A percentile compares a stretch with the other conserved stretches of the same genome.
Conservation (phyloP, 1,140 invertebrate species). For the Stratiolaelaps scimitus region DNA sequence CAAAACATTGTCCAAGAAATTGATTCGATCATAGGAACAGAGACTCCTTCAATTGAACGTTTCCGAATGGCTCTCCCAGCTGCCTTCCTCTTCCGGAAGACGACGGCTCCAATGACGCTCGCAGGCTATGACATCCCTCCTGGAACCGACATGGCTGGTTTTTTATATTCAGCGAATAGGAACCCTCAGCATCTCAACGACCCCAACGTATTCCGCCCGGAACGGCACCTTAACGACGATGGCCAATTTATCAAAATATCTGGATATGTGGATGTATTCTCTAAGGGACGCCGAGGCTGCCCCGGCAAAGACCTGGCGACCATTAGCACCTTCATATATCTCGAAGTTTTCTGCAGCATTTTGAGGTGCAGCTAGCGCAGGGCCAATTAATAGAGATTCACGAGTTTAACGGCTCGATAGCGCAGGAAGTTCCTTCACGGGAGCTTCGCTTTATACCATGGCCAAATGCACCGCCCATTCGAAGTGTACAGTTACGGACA, state of each 20-base stretch:
- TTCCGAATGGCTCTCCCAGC: not conserved
- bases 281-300: not conserved
- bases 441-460: not conserved
- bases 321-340: not conserved
- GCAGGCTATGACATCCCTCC: not conserved
- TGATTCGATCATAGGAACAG: not conserved
- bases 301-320: not conserved
- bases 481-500: not conserved
- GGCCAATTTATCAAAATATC: not conserved
- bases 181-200: not conserved
- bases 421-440: not conserved
- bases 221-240: not conserved
- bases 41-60: not conserved
- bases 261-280: not conserved
- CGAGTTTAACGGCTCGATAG: not conserved
- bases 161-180: not conserved
- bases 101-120: not conserved
- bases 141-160: not conserved
- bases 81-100: not conserved
- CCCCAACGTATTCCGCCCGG: not conserved
- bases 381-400: not conserved
- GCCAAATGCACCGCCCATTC: not conserved
- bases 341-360: not conserved
- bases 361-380: not conserved
- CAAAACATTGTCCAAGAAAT: not conserved